phyloP scores from a whole-genome alignment of 2,113 vertebrate genomes.

The Rynchops niger region DNA sequence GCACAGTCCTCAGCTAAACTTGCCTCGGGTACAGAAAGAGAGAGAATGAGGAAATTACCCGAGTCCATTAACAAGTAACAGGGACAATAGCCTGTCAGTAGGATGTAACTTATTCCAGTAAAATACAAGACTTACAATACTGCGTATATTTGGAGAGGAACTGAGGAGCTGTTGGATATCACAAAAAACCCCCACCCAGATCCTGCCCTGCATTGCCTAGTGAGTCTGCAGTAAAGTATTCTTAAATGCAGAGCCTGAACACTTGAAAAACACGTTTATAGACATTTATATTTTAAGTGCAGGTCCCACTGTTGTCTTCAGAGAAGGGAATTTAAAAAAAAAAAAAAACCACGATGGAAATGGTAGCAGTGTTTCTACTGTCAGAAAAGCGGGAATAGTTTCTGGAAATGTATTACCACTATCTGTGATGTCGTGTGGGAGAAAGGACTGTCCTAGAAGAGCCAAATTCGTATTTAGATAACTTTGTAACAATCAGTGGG shows the following conservation, averaged over 20 bases:
- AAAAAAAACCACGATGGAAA: rapidly evolving
- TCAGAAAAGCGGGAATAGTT: background rate
- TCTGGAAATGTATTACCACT: background rate
- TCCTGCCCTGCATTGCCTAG: background rate
- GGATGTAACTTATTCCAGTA: background rate
- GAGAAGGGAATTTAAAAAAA: background rate
- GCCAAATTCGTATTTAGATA: background rate
- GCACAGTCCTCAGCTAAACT: background rate
- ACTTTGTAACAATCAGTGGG: background rate
- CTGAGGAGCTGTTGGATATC: background rate
- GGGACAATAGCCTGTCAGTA: slow-evolving; percentile 22
- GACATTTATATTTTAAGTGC: background rate
- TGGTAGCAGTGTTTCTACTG: background rate
- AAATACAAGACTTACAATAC: background rate
- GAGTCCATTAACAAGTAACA: background rate
- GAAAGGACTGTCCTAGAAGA: background rate
- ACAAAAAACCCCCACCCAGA: background rate
- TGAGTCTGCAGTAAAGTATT: background rate
- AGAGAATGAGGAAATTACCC: background rate
- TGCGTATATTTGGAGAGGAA: background rate
- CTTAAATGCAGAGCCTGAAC: background rate
- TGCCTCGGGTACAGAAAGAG: background rate
- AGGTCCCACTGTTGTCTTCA: background rate
- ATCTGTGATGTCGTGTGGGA: background rate
- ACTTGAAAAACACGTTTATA: background rate